phyloP scores from a whole-genome alignment of 2,113 vertebrate genomes.

The Macquaria ambigua region DNA sequence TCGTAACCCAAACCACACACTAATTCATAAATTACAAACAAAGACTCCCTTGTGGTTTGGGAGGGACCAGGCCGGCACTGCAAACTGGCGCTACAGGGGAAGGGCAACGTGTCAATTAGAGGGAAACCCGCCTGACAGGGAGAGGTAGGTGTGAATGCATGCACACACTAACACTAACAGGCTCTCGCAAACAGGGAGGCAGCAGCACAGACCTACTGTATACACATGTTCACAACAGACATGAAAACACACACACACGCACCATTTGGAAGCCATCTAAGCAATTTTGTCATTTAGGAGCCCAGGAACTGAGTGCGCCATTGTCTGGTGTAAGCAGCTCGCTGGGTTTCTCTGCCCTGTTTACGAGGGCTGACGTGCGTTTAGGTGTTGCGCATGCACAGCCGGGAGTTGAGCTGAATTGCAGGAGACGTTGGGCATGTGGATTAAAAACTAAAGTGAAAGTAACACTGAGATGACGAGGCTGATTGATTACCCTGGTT shows the following conservation, averaged over 20 bases:
- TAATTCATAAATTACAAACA: constrained; percentile 81
- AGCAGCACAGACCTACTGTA: constrained; percentile 21
- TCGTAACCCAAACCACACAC: constrained; percentile 75
- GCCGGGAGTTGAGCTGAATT: neutral
- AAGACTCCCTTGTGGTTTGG: constrained; percentile 80
- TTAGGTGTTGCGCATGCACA: constrained; percentile 2
- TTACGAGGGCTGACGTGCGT: constrained; percentile 47
- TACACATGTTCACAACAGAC: constrained; percentile 24
- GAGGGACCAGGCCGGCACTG: constrained; percentile 58
- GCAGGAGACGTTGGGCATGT: neutral
- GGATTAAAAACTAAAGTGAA: constrained; percentile 15
- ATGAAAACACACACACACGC: constrained; percentile 15
- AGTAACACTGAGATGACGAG: neutral
- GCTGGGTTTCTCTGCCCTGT: constrained; percentile 21
- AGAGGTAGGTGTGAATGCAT: constrained; percentile 55
- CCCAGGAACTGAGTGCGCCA: constrained; percentile 47
- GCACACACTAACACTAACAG: constrained; percentile 12
- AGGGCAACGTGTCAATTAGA: constrained; percentile 45
- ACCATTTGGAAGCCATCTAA: constrained; percentile 58
- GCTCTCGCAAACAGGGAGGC: constrained; percentile 3
- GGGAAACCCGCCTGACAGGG: constrained; percentile 53
- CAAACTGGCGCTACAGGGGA: constrained; percentile 43
- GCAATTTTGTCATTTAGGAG: constrained; percentile 41
- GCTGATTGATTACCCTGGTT: neutral
- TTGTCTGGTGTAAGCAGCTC: constrained; percentile 33